A percentile compares a stretch with the other conserved stretches of the same genome.
Evolutionary conservation across 1,140 invertebrate species (phyloP).

Genomic region (Nephila pilipes): DNA sequence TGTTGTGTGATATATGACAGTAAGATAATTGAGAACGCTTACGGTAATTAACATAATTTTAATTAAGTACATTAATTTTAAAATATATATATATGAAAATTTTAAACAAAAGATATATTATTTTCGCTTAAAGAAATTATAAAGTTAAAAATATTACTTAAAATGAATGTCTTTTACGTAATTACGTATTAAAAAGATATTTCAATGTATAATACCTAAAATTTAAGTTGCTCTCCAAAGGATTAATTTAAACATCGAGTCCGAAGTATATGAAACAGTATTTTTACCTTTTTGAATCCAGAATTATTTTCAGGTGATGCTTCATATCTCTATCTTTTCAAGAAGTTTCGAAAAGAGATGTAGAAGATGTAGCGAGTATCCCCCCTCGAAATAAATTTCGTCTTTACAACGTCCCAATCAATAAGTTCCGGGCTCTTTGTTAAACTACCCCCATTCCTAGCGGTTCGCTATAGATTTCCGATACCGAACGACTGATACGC

Average conservation of each 20-base stretch:
- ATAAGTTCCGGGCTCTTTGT: constrained; percentile 60
- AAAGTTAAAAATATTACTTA: no score
- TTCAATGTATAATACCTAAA: no score
- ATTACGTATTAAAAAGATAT: no score
- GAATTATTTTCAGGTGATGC: background rate
- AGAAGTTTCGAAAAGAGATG: background rate
- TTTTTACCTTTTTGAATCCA: background rate
- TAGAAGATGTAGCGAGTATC: background rate
- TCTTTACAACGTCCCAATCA: constrained; percentile 45
- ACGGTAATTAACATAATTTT: no score
- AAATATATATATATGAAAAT: no score
- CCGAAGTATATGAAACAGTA: background rate
- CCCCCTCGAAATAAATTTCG: constrained; percentile 9
- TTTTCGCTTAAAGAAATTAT: no score
- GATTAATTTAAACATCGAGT: background rate
- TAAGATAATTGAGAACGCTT: no score
- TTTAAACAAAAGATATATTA: no score
- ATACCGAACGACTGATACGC: constrained; percentile 52
- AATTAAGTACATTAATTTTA: no score
- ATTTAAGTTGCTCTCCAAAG: background rate
- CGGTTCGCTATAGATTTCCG: constrained; percentile 51
- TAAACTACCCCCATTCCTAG: constrained; percentile 53
- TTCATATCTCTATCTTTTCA: constrained; percentile 6
- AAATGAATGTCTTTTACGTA: no score
- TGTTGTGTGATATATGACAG: no score